These are phyloP conservation scores for Margarornis squamiger DNA, from an alignment of 2,797 vertebrate species.

Conservation along the genomic window DNA sequence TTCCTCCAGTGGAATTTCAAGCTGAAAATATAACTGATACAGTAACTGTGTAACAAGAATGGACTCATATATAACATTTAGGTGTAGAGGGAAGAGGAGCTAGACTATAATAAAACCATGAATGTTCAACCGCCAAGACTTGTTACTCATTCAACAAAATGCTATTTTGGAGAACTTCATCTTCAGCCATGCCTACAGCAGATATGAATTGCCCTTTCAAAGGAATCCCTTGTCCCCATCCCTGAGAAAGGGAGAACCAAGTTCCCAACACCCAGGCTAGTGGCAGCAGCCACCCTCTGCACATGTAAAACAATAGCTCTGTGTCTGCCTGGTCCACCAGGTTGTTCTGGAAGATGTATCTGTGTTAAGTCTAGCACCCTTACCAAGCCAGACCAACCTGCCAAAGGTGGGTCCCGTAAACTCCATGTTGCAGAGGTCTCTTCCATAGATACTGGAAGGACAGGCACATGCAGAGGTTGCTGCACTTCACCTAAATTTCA, in stretches of 20 bases:
- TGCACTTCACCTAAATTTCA: neutral
- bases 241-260: neutral
- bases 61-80: neutral
- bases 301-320: neutral
- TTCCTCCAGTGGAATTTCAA: neutral
- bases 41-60: neutral
- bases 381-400: neutral
- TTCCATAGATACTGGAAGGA: neutral
- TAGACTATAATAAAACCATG: accelerated
- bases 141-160: neutral
- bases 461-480: neutral
- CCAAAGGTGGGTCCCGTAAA: neutral
- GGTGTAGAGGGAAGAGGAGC: neutral
- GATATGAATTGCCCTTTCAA: neutral
- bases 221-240: neutral
- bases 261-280: neutral
- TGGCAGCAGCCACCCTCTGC: neutral
- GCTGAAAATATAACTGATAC: neutral
- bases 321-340: neutral
- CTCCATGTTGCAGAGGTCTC: neutral
- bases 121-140: neutral
- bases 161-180: neutral
- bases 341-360: neutral
- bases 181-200: neutral
- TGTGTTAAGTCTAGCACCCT: neutral